Percentiles rank a stretch among this genome's conserved stretches.
Evolutionary conservation across 2,797 vertebrate species (phyloP).

Genomic region (Sebastes trivittatus): DNA sequence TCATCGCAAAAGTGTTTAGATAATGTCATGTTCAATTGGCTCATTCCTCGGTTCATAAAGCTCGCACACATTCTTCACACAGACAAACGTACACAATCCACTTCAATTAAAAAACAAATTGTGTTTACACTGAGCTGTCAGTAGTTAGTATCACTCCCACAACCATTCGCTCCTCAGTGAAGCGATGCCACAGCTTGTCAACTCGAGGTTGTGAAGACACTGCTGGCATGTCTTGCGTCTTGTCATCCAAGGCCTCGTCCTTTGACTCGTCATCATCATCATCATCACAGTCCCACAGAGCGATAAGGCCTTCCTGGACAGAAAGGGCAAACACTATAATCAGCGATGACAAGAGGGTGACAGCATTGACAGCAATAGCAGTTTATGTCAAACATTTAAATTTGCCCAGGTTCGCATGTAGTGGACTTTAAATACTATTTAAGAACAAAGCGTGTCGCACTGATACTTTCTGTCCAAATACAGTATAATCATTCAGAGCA

Average conservation of each 20-base stretch:
- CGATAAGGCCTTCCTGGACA: conserved; percentile 87
- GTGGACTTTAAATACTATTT: neutral
- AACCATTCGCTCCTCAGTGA: conserved; percentile 86
- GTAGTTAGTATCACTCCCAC: conserved; percentile 85
- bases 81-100: neutral
- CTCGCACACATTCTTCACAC: neutral
- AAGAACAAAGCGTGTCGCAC: neutral
- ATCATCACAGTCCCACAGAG: conserved; percentile 89
- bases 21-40: conserved; percentile 9
- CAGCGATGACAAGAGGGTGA: conserved; percentile 53
- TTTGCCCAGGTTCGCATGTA: conserved; percentile 14
- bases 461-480: neutral
- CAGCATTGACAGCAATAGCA: conserved; percentile 49
- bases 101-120: conserved; percentile 7
- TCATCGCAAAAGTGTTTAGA: conserved; percentile 1
- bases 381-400: conserved; percentile 38
- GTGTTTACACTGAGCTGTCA: conserved; percentile 83
- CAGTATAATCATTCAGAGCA: neutral
- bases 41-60: neutral
- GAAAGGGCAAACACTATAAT: conserved; percentile 51
- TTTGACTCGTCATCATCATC: conserved; percentile 73
- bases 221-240: conserved; percentile 54
- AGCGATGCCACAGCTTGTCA: conserved; percentile 89
- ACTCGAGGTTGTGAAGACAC: conserved; percentile 73
- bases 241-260: conserved; percentile 43